phyloP scores from a whole-genome alignment of 2,888 invertebrate genomes.

The Itoplectis maculator region DNA sequence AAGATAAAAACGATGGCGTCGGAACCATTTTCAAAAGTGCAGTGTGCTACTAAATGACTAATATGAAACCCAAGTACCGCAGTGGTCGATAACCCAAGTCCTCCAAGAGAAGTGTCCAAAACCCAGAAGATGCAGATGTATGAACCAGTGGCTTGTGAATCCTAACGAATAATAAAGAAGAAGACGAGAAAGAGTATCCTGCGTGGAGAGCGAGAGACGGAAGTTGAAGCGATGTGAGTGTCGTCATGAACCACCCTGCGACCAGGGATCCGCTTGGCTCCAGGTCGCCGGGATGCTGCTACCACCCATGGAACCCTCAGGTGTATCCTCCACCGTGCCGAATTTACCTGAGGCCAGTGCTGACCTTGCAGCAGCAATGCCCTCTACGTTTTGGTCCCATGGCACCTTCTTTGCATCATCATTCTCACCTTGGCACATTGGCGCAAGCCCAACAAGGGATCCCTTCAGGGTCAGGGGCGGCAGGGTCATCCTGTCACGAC shows the following conservation, averaged over 20 bases:
- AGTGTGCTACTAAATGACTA: not conserved
- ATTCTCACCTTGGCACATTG: conserved; percentile 33
- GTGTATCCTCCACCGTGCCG: conserved; percentile 80
- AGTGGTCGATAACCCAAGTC: not conserved
- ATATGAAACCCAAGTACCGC: not conserved
- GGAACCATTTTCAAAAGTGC: not conserved
- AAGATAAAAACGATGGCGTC: conserved; percentile 7
- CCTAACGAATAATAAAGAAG: conserved; percentile 4
- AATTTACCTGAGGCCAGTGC: conserved; percentile 79
- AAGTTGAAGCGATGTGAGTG: conserved; percentile 81
- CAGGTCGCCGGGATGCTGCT: conserved; percentile 84
- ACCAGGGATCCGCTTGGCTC: conserved; percentile 83
- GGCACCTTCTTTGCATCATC: conserved; percentile 67
- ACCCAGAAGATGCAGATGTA: conserved; percentile 32
- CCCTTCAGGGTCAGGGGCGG: conserved; percentile 33
- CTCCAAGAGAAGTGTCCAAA: not conserved
- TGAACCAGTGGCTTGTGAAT: not conserved
- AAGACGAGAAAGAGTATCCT: conserved; percentile 22
- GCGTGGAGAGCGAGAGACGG: conserved; percentile 54
- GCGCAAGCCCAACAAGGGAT: conserved; percentile 44
- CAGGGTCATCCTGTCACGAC: conserved; percentile 66
- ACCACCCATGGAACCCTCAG: conserved; percentile 81
- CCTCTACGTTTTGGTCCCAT: conserved; percentile 60
- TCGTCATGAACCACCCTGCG: conserved; percentile 83
- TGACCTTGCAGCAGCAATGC: conserved; percentile 76